Percentiles rank a stretch among this genome's conserved stretches.
Evolutionary conservation across 2,113 vertebrate genomes (phyloP).

Genomic region (Macquaria ambigua): DNA sequence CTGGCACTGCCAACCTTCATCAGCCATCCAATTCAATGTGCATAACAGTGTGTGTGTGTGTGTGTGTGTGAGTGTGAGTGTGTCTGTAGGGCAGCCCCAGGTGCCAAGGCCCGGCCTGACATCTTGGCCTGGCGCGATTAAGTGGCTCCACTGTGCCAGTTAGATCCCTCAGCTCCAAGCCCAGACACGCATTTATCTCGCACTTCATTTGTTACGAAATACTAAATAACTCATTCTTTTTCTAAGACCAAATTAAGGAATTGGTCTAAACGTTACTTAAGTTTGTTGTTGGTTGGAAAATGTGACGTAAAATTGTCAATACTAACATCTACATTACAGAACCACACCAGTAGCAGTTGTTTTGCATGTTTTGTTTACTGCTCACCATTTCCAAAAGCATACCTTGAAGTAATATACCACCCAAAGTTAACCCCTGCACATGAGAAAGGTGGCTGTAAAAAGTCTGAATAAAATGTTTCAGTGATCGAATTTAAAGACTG

Average conservation of each 20-base stretch:
- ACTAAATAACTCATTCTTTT: not conserved
- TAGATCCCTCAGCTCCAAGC: not conserved
- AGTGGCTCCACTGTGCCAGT: not conserved
- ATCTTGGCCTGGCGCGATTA: not conserved
- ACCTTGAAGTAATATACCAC: no score
- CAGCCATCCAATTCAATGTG: constrained; percentile 1
- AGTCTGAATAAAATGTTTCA: not conserved
- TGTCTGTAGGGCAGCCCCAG: constrained; percentile 27
- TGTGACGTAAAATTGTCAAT: no score
- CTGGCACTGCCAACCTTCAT: constrained; percentile 31
- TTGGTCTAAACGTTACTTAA: no score
- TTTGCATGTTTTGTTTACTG: no score
- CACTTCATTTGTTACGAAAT: not conserved
- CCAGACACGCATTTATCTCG: not conserved
- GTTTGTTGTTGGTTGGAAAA: not conserved
- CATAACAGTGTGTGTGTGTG: constrained; percentile 2
- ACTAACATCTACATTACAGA: no score
- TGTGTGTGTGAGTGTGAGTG: constrained; percentile 3
- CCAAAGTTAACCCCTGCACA: no score
- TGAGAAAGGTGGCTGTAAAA: not conserved
- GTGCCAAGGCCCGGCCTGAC: constrained; percentile 16
- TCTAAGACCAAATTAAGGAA: not conserved
- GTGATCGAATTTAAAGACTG: not conserved
- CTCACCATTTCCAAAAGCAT: no score
- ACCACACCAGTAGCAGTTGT: no score